These are phyloP conservation scores for Archips xylosteana DNA, from an alignment of 2,888 invertebrate genomes.

Conservation along the genomic window DNA sequence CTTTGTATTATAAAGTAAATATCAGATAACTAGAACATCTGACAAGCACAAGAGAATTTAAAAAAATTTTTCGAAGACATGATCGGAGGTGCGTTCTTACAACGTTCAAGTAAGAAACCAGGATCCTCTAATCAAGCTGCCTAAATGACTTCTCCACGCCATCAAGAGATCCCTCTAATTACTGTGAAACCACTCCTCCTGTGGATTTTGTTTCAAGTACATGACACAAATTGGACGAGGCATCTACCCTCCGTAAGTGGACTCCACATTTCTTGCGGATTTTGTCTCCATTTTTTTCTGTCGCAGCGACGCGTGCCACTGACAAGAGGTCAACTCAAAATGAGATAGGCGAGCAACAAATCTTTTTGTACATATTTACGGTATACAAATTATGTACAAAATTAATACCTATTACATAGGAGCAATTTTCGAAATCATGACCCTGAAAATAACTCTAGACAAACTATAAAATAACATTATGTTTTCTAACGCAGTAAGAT, in stretches of 20 bases:
- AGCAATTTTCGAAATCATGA: too few relatives aligned
- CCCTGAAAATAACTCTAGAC: too few relatives aligned
- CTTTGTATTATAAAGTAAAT: too few relatives aligned
- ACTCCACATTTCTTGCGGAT: slow-evolving; percentile 5
- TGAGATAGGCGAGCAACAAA: background rate
- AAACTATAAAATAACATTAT: too few relatives aligned
- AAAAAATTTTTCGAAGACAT: too few relatives aligned
- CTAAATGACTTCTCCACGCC: background rate
- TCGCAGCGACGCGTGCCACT: background rate
- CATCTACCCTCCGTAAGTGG: slow-evolving; percentile 7
- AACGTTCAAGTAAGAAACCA: background rate
- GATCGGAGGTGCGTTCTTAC: too few relatives aligned
- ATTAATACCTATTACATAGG: too few relatives aligned
- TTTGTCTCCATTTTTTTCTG: background rate
- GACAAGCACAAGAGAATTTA: too few relatives aligned
- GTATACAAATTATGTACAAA: background rate
- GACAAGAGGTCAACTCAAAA: background rate
- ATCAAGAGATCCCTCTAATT: slow-evolving; percentile 6
- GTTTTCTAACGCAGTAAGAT: too few relatives aligned
- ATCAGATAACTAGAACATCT: too few relatives aligned
- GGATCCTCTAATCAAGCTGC: background rate
- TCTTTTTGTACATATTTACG: background rate
- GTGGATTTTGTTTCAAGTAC: slow-evolving; percentile 19
- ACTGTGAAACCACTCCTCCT: slow-evolving; percentile 5
- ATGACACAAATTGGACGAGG: slow-evolving; percentile 26